Evolutionary conservation across 2,113 vertebrate genomes (phyloP).

Genomic region (Octodon degus): DNA sequence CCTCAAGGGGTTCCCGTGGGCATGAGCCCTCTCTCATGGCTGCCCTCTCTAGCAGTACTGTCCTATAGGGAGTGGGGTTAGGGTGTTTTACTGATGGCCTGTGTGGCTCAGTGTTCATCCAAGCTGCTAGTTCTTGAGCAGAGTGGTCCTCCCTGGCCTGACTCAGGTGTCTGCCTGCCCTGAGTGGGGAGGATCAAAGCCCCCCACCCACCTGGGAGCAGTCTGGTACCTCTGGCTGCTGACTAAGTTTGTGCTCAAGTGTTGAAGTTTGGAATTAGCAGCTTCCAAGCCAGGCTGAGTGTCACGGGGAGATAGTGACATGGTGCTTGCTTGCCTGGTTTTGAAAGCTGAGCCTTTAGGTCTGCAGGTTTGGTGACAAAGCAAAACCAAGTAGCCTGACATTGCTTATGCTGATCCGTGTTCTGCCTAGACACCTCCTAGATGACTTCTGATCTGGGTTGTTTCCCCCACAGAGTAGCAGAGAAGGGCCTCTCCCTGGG

Average conservation of each 20-base stretch:
- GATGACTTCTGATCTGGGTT: conserved; percentile 73
- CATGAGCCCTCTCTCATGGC: neutral
- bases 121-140: neutral
- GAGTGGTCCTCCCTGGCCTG: neutral
- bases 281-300: neutral
- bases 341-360: neutral
- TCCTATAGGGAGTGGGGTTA: neutral
- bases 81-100: neutral
- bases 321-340: neutral
- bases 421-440: neutral
- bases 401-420: fast-evolving
- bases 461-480: conserved; percentile 90
- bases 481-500: conserved; percentile 94
- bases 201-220: neutral
- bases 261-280: too few relatives aligned
- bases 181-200: neutral
- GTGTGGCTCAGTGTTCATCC: too few relatives aligned
- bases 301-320: neutral
- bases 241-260: neutral
- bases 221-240: neutral
- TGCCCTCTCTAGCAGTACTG: neutral
- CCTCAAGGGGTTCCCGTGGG: neutral
- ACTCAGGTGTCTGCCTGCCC: fast-evolving
- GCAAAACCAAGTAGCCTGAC: neutral
- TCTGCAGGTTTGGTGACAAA: neutral